Conservation (phyloP, 2,113 vertebrate species). For the Toxostoma redivivum region DNA sequence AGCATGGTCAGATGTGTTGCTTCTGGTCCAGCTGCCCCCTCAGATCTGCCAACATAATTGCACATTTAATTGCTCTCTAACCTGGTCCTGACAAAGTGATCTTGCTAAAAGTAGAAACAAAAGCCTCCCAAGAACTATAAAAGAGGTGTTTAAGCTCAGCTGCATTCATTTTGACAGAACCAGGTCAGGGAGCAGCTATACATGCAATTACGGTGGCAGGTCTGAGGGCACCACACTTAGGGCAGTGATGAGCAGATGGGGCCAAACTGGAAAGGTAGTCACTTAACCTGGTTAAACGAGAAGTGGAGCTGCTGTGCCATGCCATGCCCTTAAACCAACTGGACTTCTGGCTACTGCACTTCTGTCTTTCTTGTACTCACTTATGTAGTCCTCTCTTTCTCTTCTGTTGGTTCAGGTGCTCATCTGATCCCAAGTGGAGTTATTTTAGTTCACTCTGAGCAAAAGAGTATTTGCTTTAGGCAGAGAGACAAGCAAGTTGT, state of each 20-base stretch:
- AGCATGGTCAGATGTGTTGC: conserved; percentile 44
- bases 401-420: background rate
- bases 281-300: conserved; percentile 34
- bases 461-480: background rate
- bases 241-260: conserved; percentile 46
- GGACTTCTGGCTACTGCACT: background rate
- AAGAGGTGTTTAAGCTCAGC: conserved; percentile 62
- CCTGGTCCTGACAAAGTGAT: conserved; percentile 50
- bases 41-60: conserved; percentile 55
- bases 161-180: conserved; percentile 59
- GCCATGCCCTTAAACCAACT: background rate
- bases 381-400: background rate
- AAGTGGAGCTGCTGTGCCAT: background rate
- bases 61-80: conserved; percentile 58
- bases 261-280: background rate
- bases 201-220: conserved; percentile 25
- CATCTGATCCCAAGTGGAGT: background rate
- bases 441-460: background rate
- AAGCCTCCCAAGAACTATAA: conserved; percentile 60
- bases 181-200: conserved; percentile 54
- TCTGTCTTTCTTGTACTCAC: background rate
- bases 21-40: conserved; percentile 56
- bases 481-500: background rate
- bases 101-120: conserved; percentile 57
- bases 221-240: background rate